Evolutionary conservation across 1,140 invertebrate species (phyloP).

Genomic region (Drosophila micromelanica): DNA sequence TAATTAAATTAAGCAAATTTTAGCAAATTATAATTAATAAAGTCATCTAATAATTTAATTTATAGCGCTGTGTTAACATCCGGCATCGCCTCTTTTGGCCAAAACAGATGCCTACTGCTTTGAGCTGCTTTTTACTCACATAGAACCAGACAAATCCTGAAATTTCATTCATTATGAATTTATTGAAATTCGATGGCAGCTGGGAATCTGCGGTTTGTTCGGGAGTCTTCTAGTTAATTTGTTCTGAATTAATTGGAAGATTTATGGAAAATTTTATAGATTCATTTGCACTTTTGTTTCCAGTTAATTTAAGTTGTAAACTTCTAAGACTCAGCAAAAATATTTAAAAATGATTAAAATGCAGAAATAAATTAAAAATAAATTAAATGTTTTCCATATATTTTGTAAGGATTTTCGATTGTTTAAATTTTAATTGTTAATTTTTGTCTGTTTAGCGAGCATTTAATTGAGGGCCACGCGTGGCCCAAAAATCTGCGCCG

Average conservation of each 20-base stretch:
- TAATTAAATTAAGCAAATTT: too few relatives aligned
- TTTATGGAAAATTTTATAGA: slow-evolving; percentile 64
- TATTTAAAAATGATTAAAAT: too few relatives aligned
- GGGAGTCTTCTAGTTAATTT: too few relatives aligned
- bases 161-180: slow-evolving; percentile 53
- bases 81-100: slow-evolving; percentile 23
- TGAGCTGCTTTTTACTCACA: slow-evolving; percentile 53
- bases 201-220: background rate
- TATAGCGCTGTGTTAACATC: slow-evolving; percentile 6
- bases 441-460: background rate
- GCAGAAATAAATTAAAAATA: too few relatives aligned
- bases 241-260: background rate
- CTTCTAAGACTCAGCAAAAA: too few relatives aligned
- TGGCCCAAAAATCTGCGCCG: background rate
- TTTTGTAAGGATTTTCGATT: too few relatives aligned
- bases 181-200: background rate
- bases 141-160: slow-evolving; percentile 63
- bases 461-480: background rate
- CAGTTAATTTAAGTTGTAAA: slow-evolving; percentile 8
- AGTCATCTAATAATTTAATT: background rate
- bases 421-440: background rate
- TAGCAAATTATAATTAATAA: background rate
- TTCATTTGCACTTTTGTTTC: slow-evolving; percentile 52
- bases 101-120: slow-evolving; percentile 58
- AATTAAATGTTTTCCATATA: too few relatives aligned